Conservation (phyloP, 2,113 vertebrate genomes). For the Catharus minimus region DNA sequence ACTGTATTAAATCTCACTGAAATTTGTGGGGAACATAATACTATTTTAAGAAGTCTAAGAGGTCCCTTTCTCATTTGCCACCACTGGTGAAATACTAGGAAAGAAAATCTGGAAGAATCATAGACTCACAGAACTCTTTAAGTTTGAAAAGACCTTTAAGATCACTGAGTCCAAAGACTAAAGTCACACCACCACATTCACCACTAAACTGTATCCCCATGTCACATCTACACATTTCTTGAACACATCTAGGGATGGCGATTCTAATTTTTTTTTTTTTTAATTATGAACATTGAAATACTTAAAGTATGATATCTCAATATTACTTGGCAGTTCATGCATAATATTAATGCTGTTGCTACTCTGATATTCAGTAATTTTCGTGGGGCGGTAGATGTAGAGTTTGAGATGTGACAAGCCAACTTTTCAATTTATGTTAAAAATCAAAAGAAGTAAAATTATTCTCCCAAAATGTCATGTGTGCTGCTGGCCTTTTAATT, state of each 20-base stretch:
- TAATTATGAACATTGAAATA: not conserved
- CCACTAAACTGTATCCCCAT: not conserved
- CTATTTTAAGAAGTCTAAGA: not conserved
- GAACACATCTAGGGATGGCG: too few relatives aligned
- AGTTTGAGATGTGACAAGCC: not conserved
- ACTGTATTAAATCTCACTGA: not conserved
- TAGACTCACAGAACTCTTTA: not conserved
- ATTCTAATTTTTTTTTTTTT: not conserved
- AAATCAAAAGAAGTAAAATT: not conserved
- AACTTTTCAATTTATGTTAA: not conserved
- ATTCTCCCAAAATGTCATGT: not conserved
- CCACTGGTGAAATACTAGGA: not conserved
- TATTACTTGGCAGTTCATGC: not conserved
- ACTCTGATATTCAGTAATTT: not conserved
- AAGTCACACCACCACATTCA: not conserved
- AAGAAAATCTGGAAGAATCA: not conserved
- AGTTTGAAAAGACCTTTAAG: not conserved
- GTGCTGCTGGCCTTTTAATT: not conserved
- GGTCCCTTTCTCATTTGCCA: not conserved
- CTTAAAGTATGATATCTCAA: not conserved
- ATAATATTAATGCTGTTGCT: not conserved
- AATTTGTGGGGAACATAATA: not conserved
- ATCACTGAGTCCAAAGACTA: not conserved
- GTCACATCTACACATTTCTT: not conserved
- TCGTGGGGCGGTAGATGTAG: accelerated